Conservation (phyloP, 2,888 invertebrate genomes). For the Drosophila niveifrons region DNA sequence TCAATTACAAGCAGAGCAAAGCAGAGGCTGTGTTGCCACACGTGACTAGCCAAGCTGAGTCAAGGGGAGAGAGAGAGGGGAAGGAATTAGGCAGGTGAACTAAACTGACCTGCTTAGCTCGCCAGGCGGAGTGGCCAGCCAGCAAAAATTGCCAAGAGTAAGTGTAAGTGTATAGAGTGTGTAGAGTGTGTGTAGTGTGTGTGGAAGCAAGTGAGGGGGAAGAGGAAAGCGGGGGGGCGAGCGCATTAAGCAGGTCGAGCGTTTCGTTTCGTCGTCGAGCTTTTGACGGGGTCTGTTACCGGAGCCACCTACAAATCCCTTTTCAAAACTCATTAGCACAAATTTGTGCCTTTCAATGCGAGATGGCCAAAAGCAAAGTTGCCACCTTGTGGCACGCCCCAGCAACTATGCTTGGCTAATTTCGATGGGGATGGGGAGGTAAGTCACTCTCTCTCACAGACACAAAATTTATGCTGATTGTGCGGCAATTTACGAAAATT, state of each 20-base stretch:
- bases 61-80: slow-evolving; percentile 11
- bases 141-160: slow-evolving; percentile 13
- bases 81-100: slow-evolving; percentile 35
- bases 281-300: slow-evolving; percentile 8
- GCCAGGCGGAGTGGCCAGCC: slow-evolving; percentile 57
- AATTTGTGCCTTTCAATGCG: slow-evolving; percentile 78
- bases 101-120: slow-evolving; percentile 65
- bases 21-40: slow-evolving; percentile 52
- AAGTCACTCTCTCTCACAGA: slow-evolving; percentile 23
- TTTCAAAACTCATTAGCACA: slow-evolving; percentile 81
- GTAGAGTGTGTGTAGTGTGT: neutral
- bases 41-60: slow-evolving; percentile 65
- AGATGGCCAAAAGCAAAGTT: slow-evolving; percentile 11
- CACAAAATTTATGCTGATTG: slow-evolving; percentile 81
- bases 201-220: slow-evolving; percentile 1
- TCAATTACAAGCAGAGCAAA: slow-evolving; percentile 63
- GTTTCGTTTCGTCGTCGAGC: slow-evolving; percentile 16
- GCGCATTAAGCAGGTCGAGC: slow-evolving; percentile 65
- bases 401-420: slow-evolving; percentile 62
- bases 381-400: slow-evolving; percentile 58
- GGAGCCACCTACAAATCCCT: slow-evolving; percentile 70
- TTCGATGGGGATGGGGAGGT: slow-evolving; percentile 23
- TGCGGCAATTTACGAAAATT: slow-evolving; percentile 79
- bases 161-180: neutral
- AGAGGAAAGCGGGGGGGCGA: neutral